Evolutionary conservation across 2,113 vertebrate genomes (phyloP), one percentile per base, ranked within the genome.

Genomic region (Gambusia holbrooki): DNA sequence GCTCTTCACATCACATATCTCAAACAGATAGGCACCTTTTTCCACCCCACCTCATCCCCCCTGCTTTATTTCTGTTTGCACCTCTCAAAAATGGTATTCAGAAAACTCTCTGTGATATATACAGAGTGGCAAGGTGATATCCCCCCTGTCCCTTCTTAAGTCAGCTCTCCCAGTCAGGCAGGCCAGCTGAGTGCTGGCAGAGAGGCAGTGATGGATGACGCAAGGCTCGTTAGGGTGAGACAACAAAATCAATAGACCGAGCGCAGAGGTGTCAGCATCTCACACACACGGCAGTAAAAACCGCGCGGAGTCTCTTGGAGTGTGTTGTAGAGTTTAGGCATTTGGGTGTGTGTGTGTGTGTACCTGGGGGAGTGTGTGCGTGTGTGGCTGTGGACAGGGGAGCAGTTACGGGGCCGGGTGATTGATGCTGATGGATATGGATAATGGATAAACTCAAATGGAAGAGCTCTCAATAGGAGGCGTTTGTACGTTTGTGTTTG

Each of bases 141-240:
- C 79, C 65, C 51, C 51, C 11, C 64, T 25, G 82, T 84, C 80
- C 78, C 78, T 79, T 28, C 82, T 87, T 87, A 80, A 84, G 85
- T 89, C 89, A 87, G 84, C 72, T 69, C 84, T 80, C 66, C 19
- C 27, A 71, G 79, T 42, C 62, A 64, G 58, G 71, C 71, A 25
- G 77, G 61, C 76, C 30, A 71, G 63, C 77, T 85, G 87, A 86
- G 88, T 80, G 77, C 84, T 71, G 71, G 74, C 74, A 83, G 79
- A 22, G 0, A 68, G 76, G 78, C 82, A 29, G 83, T 89, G 90
- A 92, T 92, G 90, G 90, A 89, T 89, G 84, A 89, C 71, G 70
- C 89, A 80, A 81, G 85, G 79, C 91, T 91, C 90, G 90, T 93
- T 91, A 92, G 82, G 87, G 84, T 82, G 84, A 89, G 86, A 88